These are phyloP conservation scores for Tipula helvola DNA, from an alignment of 2,888 invertebrate species.

Conservation along the genomic window DNA sequence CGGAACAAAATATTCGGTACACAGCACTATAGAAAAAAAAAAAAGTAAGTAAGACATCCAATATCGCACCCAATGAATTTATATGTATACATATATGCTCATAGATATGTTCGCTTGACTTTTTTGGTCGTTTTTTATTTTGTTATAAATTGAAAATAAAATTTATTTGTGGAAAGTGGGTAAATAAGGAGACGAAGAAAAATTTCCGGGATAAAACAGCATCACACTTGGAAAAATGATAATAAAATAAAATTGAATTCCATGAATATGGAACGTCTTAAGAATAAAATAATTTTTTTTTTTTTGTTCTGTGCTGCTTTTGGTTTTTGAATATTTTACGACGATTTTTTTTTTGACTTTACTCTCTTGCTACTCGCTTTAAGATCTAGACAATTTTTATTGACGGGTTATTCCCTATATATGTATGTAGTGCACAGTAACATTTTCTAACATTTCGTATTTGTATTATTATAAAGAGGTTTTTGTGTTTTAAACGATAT, in stretches of 20 bases:
- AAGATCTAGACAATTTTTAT: not conserved
- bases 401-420: not conserved
- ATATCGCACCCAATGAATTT: not conserved
- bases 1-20: not conserved
- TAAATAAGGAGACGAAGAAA: not conserved
- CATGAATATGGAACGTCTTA: not conserved
- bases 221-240: not conserved
- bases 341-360: not conserved
- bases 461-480: not conserved
- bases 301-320: not conserved
- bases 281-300: not conserved
- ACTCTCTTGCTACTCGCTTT: not conserved
- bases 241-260: slow-evolving; percentile 4
- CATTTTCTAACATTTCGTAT: not conserved
- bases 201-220: not conserved
- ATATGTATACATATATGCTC: not conserved
- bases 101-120: not conserved
- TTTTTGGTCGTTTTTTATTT: not conserved
- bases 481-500: not conserved
- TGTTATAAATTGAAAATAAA: not conserved
- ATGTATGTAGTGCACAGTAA: not conserved
- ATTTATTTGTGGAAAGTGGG: not conserved
- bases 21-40: not conserved
- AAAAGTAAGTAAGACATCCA: not conserved
- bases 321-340: not conserved